Percentiles rank a stretch among this genome's conserved stretches.
phyloP scores from a whole-genome alignment of 2,888 invertebrate genomes.

The Dolomedes plantarius region DNA sequence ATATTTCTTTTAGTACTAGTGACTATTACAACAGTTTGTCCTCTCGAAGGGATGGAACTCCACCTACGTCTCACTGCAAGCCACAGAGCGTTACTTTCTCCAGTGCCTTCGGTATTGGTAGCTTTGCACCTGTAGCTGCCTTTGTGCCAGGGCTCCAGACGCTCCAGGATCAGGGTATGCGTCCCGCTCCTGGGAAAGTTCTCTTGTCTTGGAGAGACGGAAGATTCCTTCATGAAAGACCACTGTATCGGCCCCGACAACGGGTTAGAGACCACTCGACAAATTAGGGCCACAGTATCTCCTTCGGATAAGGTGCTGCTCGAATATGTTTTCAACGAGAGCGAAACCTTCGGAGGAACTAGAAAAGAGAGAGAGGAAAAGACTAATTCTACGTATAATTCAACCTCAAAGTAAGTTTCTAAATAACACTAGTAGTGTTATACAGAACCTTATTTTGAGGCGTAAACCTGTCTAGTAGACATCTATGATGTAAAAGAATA shows the following conservation, averaged over 20 bases:
- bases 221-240: conserved; percentile 41
- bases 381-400: too few species aligned
- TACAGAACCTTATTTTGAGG: too few species aligned
- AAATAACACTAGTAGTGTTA: too few species aligned
- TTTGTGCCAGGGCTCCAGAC: conserved; percentile 89
- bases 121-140: conserved; percentile 88
- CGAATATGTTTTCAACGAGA: conserved; percentile 58
- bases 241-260: conserved; percentile 30
- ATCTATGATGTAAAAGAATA: too few species aligned
- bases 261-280: conserved; percentile 46
- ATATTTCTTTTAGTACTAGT: too few species aligned
- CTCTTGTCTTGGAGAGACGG: conserved; percentile 3
- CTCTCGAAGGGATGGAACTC: too few species aligned
- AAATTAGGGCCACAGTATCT: conserved; percentile 54
- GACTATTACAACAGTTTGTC: too few species aligned
- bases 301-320: conserved; percentile 52
- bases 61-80: conserved; percentile 64
- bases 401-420: too few species aligned
- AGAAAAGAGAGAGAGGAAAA: background rate
- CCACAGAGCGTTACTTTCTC: conserved; percentile 72
- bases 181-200: conserved; percentile 23
- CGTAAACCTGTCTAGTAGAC: too few species aligned
- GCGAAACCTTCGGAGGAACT: conserved; percentile 51
- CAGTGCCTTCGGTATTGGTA: conserved; percentile 71
- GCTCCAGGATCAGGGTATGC: conserved; percentile 88